A percentile compares a stretch with the other conserved stretches of the same genome.
Evolutionary conservation across 2,888 invertebrate species (phyloP).

Genomic region (Eulithis testata): DNA sequence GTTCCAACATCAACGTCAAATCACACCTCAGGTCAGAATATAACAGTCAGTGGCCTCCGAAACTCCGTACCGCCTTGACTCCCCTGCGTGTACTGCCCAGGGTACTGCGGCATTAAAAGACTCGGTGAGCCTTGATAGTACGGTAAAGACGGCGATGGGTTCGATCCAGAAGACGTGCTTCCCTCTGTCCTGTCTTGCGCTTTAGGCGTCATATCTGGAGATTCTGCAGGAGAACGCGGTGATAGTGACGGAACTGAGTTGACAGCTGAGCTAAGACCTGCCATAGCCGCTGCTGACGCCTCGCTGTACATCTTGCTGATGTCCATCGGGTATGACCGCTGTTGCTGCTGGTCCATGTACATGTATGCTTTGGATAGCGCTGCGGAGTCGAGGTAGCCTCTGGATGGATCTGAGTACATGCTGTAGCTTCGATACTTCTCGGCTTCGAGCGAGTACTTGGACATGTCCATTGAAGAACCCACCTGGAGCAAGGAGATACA

Average conservation of each 20-base stretch:
- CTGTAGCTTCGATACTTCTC: conserved; percentile 91
- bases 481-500: conserved; percentile 83
- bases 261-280: conserved; percentile 76
- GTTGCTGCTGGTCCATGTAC: conserved; percentile 88
- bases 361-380: conserved; percentile 90
- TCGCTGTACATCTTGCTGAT: conserved; percentile 88
- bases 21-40: conserved; percentile 90
- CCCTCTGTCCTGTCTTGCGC: conserved; percentile 82
- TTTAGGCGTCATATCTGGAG: conserved; percentile 82
- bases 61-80: conserved; percentile 87
- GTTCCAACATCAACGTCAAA: conserved; percentile 34
- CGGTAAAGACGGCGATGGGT: conserved; percentile 86
- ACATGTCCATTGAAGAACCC: conserved; percentile 90
- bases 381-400: conserved; percentile 89
- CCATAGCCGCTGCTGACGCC: conserved; percentile 85
- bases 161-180: conserved; percentile 86
- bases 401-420: conserved; percentile 90
- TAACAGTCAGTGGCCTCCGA: conserved; percentile 89
- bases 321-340: conserved; percentile 85
- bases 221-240: conserved; percentile 79
- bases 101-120: conserved; percentile 88
- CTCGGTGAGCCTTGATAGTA: conserved; percentile 85
- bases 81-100: conserved; percentile 83
- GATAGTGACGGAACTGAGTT: conserved; percentile 76
- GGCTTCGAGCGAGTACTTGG: conserved; percentile 90